A percentile compares a stretch with the other conserved stretches of the same genome.
These are phyloP conservation scores for Chiloscyllium plagiosum DNA, from an alignment of 2,113 vertebrate species.

Conservation along the genomic window DNA sequence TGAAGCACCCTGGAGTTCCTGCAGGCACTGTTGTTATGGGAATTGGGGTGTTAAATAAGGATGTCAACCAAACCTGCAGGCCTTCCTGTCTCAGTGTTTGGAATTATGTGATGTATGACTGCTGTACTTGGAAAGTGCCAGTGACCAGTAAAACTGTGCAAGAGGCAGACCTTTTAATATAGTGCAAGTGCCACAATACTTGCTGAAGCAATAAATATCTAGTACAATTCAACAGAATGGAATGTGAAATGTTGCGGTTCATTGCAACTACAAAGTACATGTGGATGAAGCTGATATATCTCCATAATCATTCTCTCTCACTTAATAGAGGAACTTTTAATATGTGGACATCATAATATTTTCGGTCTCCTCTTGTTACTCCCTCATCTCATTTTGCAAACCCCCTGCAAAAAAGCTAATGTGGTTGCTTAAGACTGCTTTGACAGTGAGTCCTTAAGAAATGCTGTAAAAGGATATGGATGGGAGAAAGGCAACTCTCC, in stretches of 20 bases:
- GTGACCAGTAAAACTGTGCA: neutral
- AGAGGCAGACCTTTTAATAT: neutral
- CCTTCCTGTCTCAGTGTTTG: neutral
- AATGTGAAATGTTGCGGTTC: neutral
- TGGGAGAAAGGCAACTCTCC: conserved; percentile 31
- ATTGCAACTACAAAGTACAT: neutral
- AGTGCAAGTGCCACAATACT: neutral
- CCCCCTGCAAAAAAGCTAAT: conserved; percentile 15
- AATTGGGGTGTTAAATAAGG: neutral
- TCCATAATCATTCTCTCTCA: neutral
- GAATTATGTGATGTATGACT: neutral
- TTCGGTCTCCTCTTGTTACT: neutral
- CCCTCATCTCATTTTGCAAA: neutral
- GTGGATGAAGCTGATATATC: neutral
- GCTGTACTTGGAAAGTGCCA: neutral
- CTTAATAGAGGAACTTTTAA: neutral
- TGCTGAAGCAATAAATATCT: neutral
- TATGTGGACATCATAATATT: neutral
- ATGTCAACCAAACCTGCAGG: neutral
- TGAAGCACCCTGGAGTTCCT: neutral
- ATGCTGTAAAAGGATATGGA: conserved; percentile 36
- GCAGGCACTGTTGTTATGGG: neutral
- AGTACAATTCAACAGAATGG: neutral
- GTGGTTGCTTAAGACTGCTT: neutral
- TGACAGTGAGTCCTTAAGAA: conserved; percentile 36